Conservation (phyloP, 2,113 vertebrate genomes). For the Corythornis madagascariensis region DNA sequence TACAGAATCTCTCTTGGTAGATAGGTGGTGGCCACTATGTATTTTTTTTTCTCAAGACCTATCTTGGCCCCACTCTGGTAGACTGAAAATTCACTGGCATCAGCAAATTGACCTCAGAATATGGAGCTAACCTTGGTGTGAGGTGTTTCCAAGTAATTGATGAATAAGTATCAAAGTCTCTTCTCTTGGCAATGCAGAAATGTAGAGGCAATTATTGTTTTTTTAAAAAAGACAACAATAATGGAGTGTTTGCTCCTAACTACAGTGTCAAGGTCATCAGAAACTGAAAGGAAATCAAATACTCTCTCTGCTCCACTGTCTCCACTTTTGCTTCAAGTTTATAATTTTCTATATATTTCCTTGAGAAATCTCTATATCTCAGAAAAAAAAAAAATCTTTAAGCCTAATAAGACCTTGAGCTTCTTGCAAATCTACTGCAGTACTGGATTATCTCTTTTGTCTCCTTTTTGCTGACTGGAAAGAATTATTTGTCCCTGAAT, state of each 20-base stretch:
- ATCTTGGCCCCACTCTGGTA: neutral
- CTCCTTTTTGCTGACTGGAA: constrained; percentile 48
- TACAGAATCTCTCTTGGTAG: neutral
- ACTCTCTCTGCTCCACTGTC: neutral
- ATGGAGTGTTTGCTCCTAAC: neutral
- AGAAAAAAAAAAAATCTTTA: neutral
- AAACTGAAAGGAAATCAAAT: neutral
- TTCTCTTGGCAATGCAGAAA: neutral
- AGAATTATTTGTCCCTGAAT: constrained; percentile 33
- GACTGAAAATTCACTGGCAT: neutral
- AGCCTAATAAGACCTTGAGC: constrained; percentile 23
- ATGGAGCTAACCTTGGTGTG: neutral
- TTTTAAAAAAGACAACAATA: constrained; percentile 25
- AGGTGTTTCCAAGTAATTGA: constrained; percentile 1
- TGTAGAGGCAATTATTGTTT: neutral
- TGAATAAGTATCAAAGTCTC: neutral
- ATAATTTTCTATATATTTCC: neutral
- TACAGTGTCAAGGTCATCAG: constrained; percentile 11
- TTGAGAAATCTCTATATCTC: neutral
- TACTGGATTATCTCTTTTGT: constrained; percentile 54
- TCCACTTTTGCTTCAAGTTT: neutral
- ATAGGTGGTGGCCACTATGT: neutral
- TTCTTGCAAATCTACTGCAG: constrained; percentile 32
- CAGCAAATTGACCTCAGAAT: neutral
- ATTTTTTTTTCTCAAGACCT: neutral